Conservation (phyloP, 2,888 invertebrate genomes). For the Allygus modestus region DNA sequence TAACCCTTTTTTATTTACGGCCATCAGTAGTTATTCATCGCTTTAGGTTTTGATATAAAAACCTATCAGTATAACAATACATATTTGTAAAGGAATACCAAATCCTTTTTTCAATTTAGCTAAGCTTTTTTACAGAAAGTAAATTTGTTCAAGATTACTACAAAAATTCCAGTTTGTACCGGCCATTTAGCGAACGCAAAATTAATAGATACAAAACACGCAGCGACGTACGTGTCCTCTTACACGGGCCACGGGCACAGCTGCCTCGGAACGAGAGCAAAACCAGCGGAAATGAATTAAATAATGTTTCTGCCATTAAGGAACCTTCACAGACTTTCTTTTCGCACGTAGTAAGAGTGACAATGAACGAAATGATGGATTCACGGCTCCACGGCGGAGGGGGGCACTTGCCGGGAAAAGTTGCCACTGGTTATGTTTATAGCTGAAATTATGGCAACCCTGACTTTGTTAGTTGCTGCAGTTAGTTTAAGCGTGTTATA, state of each 20-base stretch:
- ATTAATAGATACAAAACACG: background rate
- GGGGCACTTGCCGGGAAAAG: background rate
- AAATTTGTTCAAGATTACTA: too few species aligned
- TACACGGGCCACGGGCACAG: background rate
- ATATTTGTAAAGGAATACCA: too few species aligned
- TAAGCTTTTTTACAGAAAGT: too few species aligned
- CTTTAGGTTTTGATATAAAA: too few species aligned
- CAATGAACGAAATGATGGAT: conserved; percentile 27
- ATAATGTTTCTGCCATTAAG: conserved; percentile 42
- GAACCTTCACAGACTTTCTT: conserved; percentile 35
- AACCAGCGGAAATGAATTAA: conserved; percentile 41
- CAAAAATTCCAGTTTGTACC: too few species aligned
- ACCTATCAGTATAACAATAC: too few species aligned
- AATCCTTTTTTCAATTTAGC: too few species aligned
- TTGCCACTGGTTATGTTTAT: background rate
- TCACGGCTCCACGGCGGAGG: background rate
- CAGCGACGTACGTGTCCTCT: background rate
- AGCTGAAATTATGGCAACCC: background rate
- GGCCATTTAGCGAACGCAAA: too few species aligned
- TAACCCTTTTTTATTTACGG: too few species aligned
- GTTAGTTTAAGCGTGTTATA: too few species aligned
- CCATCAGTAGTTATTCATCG: too few species aligned
- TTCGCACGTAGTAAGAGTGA: conserved; percentile 24
- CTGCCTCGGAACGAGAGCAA: background rate
- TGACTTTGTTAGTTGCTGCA: too few species aligned